Base-by-base conservation (phyloP, 35 echinoderm and acorn worm genomes). In the Heliocidaris tuberculata region DNA sequence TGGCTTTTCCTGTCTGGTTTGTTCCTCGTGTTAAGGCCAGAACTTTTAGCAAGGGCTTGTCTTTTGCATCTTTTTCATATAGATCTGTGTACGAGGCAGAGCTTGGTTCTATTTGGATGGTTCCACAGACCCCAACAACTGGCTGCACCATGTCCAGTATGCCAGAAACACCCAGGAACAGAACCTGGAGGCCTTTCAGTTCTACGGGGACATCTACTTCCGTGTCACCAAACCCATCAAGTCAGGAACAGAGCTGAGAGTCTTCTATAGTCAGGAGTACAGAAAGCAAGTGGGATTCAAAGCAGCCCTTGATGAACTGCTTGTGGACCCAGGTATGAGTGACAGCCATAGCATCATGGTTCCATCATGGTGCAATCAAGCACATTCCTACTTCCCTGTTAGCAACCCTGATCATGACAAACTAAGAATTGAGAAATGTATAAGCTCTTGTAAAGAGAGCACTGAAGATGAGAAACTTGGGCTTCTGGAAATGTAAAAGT, bases 261-360 rank as follows among this genome's bases (percentile, higher is more conserved):
- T 96, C 4, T 99, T 97, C 96, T 99, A 97, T 86, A 93, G 94
- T 94, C 93, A 94, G 85, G 95, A 96, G 10, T 99, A 99, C 91
- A 93, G 91, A 2, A 48, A 29, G 16, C 31, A 13, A 13, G 91
- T 59, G 13, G 91, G 48, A 48, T 93, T 59, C 47, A 52, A 59
- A 13, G 27, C 47, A 15, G 32, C 48, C 7, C 47, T 32, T 7
- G 87, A 32, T 89, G 87, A 89, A 47, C 87, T 89, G 9, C 12
- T 7, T 0, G 31, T 47, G 10, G 15, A 89, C 9, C 87, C 24
- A 89, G 87, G 87, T 89, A 48, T 24, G 21, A 30, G 21, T 86
- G 21, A 86, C 10, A 30, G 21, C 4, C 21, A 29, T 17, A 32
- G 21, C 12, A n/a, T 17, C 13, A 86, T 86, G 21, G 21, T 86